Conservation (phyloP, 2,113 vertebrate genomes). For the Tragelaphus strepsiceros region DNA sequence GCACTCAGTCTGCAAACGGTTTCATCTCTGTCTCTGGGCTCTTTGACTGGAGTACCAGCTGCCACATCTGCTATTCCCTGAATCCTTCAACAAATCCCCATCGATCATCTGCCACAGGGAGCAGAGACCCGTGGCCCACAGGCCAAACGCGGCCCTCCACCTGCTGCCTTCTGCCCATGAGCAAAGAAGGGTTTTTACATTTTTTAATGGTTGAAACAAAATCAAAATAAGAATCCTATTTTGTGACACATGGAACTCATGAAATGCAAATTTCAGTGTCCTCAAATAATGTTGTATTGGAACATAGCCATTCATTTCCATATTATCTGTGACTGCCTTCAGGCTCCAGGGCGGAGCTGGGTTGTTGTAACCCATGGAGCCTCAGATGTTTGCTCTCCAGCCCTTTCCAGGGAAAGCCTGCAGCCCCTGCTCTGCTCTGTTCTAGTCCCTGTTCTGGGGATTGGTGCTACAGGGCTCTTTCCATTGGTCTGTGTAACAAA, state of each 20-base stretch:
- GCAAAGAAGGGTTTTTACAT: not conserved
- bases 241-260: not conserved
- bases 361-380: not conserved
- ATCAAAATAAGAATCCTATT: not conserved
- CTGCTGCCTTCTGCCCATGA: no score
- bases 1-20: not conserved
- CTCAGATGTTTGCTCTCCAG: not conserved
- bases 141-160: not conserved
- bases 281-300: not conserved
- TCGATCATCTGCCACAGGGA: not conserved
- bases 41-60: not conserved
- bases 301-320: not conserved
- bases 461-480: not conserved
- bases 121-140: fast-evolving
- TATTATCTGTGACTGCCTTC: not conserved
- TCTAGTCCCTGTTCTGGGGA: not conserved
- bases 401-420: not conserved
- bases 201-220: not conserved
- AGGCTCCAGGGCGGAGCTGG: fast-evolving
- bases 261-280: not conserved
- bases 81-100: not conserved
- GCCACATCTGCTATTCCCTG: not conserved
- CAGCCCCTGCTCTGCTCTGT: fast-evolving
- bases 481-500: not conserved
- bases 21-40: not conserved